Conservation (phyloP, 2,888 invertebrate species). For the Euzophera pinguis region DNA sequence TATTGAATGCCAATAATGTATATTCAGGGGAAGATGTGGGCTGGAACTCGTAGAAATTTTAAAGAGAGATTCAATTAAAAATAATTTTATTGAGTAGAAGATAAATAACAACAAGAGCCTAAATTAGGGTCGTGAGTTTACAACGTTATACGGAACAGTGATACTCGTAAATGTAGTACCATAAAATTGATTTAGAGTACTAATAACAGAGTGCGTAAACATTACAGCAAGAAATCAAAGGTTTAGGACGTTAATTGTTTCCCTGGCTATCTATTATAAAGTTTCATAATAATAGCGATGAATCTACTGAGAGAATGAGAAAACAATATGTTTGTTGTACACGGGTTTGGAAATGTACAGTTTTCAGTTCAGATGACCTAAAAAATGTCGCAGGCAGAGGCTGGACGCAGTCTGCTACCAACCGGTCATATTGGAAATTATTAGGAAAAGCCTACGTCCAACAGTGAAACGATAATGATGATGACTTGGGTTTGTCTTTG, state of each 20-base stretch:
- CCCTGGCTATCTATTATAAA: not conserved
- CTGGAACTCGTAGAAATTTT: too few relatives aligned
- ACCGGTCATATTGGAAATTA: too few relatives aligned
- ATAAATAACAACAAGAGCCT: not conserved
- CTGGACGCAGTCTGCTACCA: too few relatives aligned
- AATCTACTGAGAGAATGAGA: not conserved
- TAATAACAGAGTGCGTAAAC: constrained; percentile 6
- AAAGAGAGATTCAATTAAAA: too few relatives aligned
- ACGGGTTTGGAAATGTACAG: not conserved
- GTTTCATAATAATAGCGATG: not conserved
- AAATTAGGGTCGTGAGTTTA: not conserved
- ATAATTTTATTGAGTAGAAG: not conserved
- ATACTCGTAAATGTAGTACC: not conserved
- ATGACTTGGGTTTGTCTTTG: too few relatives aligned
- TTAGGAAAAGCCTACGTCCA: too few relatives aligned
- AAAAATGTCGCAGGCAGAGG: too few relatives aligned
- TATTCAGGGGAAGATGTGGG: too few relatives aligned
- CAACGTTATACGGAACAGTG: not conserved
- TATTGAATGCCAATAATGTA: too few relatives aligned
- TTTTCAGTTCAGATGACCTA: not conserved
- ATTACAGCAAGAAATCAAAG: constrained; percentile 7
- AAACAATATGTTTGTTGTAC: not conserved
- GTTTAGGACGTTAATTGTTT: not conserved
- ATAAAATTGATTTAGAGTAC: constrained; percentile 8
- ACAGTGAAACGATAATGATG: too few relatives aligned